Evolutionary conservation across 2,797 vertebrate genomes (phyloP).

Genomic region (Urocyon cinereoargenteus): DNA sequence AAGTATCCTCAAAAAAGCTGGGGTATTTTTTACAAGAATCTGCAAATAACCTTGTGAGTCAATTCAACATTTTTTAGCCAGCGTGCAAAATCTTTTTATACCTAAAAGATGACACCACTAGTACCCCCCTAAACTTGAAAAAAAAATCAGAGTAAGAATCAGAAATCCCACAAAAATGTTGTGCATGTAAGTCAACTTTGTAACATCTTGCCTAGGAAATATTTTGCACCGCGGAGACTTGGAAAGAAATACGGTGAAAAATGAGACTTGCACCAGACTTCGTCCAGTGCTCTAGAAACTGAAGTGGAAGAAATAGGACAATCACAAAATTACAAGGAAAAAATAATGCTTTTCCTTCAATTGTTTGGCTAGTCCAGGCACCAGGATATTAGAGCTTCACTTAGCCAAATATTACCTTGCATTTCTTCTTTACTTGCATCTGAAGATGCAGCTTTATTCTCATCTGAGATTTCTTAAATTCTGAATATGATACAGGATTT

Average conservation of each 20-base stretch:
- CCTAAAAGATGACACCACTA: not conserved
- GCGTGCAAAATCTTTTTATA: not conserved
- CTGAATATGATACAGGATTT: not conserved
- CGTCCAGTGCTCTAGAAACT: not conserved
- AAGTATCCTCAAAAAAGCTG: not conserved
- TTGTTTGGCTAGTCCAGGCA: not conserved
- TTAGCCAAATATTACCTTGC: not conserved
- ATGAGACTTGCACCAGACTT: not conserved
- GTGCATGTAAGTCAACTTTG: not conserved
- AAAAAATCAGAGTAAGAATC: not conserved
- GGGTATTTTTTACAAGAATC: not conserved
- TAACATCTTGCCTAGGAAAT: conserved; percentile 12
- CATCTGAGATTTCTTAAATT: not conserved
- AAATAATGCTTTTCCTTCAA: conserved; percentile 40
- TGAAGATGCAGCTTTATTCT: not conserved
- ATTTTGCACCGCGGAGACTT: not conserved
- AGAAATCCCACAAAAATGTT: not conserved
- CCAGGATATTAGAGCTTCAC: not conserved
- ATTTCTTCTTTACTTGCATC: conserved; percentile 41
- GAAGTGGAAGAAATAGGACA: not conserved
- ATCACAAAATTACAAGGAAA: conserved; percentile 19
- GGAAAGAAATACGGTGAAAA: not conserved
- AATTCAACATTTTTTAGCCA: not conserved
- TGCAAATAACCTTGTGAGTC: not conserved
- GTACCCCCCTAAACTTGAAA: not conserved